Base-by-base conservation (phyloP, 2,888 invertebrate species). In the Drosophila lacicola region DNA sequence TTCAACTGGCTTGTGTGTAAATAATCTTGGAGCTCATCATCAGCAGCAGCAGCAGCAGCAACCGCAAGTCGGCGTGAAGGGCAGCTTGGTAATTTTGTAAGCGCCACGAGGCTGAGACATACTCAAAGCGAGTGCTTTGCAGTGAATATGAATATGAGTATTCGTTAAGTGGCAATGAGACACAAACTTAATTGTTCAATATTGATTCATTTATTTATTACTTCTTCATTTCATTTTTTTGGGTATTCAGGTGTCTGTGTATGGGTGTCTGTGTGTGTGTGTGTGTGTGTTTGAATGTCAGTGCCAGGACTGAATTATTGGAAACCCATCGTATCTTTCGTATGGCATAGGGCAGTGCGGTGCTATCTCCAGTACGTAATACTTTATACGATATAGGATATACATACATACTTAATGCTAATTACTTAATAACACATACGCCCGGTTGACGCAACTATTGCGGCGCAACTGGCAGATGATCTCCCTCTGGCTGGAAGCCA, bases 401-500 rank as follows among this genome's bases (percentile, higher is more conserved):
- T 58, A 62, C 50, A 63, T 70, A 65, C 46, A 78, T n/a, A 50
- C 62, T 71, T 75, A 80, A 49, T 39, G 68, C 72, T 80, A 79
- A 66, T 62, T 61, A 68, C 75, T 68, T 68, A 79, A 65, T 54
- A 67, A 65, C 50, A 66, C 62, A 63, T 50, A 53, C 56, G 72
- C 41, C 58, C 45, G 5, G 29, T 56, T 44, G 51, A 13, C 50
- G 55, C 25, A 44, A 46, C 44, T 89, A 88, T 74, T 87, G 89
- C 29, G 94, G 93, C 41, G 93, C 91, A 51, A 93, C 94, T 2
- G 95, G 95, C 66, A 95, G 92, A 87, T 95, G 95, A 78, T 94
- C 94, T 13, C 95, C 95, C 71, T 94, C 92, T 0, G 95, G 95
- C 82, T 94, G 94, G 91, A 95, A 95, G 29, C 95, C 95, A 87